A percentile compares a stretch with the other conserved stretches of the same genome.
Conservation (phyloP, 2,888 invertebrate species). For the Microctonus aethiopoides region DNA sequence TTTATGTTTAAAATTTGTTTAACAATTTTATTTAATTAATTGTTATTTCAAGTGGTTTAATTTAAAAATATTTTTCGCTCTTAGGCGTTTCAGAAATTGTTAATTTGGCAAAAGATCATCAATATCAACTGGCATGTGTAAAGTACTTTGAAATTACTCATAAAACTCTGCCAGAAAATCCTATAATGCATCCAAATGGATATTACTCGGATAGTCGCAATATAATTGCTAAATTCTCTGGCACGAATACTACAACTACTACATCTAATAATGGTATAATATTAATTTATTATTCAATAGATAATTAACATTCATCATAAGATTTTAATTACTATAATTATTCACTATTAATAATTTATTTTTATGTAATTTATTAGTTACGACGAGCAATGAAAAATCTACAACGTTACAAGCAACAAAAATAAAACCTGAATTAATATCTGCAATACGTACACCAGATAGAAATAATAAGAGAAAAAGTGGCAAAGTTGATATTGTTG, state of each 20-base stretch:
- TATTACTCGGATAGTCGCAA: slow-evolving; percentile 87
- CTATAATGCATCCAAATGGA: slow-evolving; percentile 90
- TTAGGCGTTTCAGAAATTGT: slow-evolving; percentile 78
- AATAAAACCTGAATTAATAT: slow-evolving; percentile 23
- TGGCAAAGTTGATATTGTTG: slow-evolving; percentile 44
- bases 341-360: slow-evolving; percentile 7
- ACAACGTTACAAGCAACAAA: slow-evolving; percentile 7
- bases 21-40: slow-evolving; percentile 12
- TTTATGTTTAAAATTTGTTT: background rate
- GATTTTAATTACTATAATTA: background rate
- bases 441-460: slow-evolving; percentile 22
- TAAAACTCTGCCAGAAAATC: slow-evolving; percentile 73
- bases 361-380: slow-evolving; percentile 13
- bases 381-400: slow-evolving; percentile 25
- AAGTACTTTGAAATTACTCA: slow-evolving; percentile 85
- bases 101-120: slow-evolving; percentile 78
- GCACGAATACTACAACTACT: background rate
- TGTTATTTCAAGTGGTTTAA: background rate
- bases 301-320: slow-evolving; percentile 6
- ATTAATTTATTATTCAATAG: slow-evolving; percentile 3
- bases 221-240: slow-evolving; percentile 54
- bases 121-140: slow-evolving; percentile 90
- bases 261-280: background rate
- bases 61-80: slow-evolving; percentile 30
- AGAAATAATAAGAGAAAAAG: slow-evolving; percentile 33